Conservation (phyloP, 2,113 vertebrate species). For the Thymallus thymallus region DNA sequence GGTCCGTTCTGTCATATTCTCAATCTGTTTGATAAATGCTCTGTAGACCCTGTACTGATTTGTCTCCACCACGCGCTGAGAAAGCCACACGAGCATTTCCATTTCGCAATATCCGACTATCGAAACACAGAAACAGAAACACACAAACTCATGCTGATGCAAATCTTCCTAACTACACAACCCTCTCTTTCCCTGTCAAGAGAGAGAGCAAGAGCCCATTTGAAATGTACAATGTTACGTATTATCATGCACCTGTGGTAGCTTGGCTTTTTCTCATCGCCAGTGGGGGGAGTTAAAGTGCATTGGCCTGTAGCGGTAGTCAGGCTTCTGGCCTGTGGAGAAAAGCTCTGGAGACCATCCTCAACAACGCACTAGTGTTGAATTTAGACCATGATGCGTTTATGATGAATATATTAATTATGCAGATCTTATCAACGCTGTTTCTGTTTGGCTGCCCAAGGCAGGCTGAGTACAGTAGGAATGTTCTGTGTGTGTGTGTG, state of each 20-base stretch:
- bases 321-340: not conserved
- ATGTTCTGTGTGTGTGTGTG: not conserved
- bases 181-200: no score
- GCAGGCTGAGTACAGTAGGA: conserved; percentile 14
- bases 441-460: conserved; percentile 34
- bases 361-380: conserved; percentile 29
- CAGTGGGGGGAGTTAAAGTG: no score
- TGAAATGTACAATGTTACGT: no score
- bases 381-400: conserved; percentile 34
- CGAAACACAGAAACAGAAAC: no score
- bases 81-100: no score
- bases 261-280: no score
- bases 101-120: no score
- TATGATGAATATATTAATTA: conserved; percentile 53
- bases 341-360: conserved; percentile 3
- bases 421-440: conserved; percentile 50
- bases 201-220: no score
- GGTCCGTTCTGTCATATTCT: conserved; percentile 35
- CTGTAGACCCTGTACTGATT: conserved; percentile 31
- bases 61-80: conserved; percentile 17
- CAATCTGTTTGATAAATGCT: conserved; percentile 55
- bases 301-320: no score
- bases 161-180: no score
- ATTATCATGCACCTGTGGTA: no score
- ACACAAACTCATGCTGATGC: no score